Evolutionary conservation across 2,888 invertebrate species (phyloP), one percentile per base, ranked within the genome.

Genomic region (Agonum fuliginosum): DNA sequence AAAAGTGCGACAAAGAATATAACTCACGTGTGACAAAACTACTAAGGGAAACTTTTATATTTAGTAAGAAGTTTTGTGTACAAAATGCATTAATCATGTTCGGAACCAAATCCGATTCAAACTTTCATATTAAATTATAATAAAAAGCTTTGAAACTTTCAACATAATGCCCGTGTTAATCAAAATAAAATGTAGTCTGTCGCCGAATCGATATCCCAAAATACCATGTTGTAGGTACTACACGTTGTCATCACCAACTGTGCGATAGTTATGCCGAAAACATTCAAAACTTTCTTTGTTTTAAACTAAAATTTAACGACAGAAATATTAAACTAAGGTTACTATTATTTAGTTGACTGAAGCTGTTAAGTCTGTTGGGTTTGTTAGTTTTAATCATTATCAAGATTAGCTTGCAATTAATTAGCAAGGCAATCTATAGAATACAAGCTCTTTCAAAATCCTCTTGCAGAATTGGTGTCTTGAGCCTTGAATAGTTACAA

Each of bases 91-190:
- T 54, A 54, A 54, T 54, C 54, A 54, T 54, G 22, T 54, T 54
- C 19, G 24, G 5, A 19, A 14, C 54, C 24, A 22, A 54, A 20
- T 24, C 22, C 54, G 54, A 54, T 24, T 10, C 12, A n/a, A 54
- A 22, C 24, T 54, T 54, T 22, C 12, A 54, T 54, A 54, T 54
- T 20, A 54, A 22, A 54, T 54, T 54, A 54, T 54, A 54, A 54
- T 54, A 54, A 54, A 54, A 54, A 54, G 54, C 54, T 54, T 54
- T 54, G 8, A 54, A 54, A 54, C 22, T 22, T 54, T 17, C 17
- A 48, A 48, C 48, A 54, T 54, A 27, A 54, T 22, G 54, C 54
- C 24, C n/a, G 19, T 27, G 24, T 54, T 54, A 22, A 54, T 54
- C 54, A 27, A 22, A 54, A 54, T 54, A 22, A 54, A 54, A 54